phyloP scores from a whole-genome alignment of 2,888 invertebrate genomes.

The Carterocephalus palaemon region DNA sequence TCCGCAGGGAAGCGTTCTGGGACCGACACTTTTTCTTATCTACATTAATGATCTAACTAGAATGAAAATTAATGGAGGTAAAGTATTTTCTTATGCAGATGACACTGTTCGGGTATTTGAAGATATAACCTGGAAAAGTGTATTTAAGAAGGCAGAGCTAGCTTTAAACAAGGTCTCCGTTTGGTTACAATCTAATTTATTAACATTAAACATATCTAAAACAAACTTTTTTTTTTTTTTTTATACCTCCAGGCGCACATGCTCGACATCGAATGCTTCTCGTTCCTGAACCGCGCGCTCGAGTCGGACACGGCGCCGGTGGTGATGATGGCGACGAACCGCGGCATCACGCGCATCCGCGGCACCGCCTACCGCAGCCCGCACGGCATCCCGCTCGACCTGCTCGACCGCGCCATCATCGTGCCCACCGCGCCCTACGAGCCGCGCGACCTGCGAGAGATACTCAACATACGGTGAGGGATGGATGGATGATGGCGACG shows the following conservation, averaged over 20 bases:
- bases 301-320: constrained; percentile 99
- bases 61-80: too few species aligned
- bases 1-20: too few species aligned
- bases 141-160: too few species aligned
- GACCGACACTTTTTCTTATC: too few species aligned
- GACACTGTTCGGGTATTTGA: too few species aligned
- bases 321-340: constrained; percentile 99
- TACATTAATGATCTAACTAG: too few species aligned
- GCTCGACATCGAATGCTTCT: constrained; percentile 99
- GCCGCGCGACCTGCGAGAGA: constrained; percentile 93
- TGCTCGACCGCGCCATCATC: constrained; percentile 96
- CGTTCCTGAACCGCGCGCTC: constrained; percentile 96
- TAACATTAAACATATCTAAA: too few species aligned
- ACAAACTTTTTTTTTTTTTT: background rate
- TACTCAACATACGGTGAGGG: constrained; percentile 87
- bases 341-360: constrained; percentile 95
- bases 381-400: constrained; percentile 98
- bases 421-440: constrained; percentile 94
- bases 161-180: too few species aligned
- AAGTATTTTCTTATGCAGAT: too few species aligned
- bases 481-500: constrained; percentile 97
- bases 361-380: constrained; percentile 96
- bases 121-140: too few species aligned
- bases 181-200: too few species aligned
- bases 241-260: constrained; percentile 91